These are phyloP conservation scores for Rutpela maculata DNA, from an alignment of 2,888 invertebrate genomes.

Conservation along the genomic window DNA sequence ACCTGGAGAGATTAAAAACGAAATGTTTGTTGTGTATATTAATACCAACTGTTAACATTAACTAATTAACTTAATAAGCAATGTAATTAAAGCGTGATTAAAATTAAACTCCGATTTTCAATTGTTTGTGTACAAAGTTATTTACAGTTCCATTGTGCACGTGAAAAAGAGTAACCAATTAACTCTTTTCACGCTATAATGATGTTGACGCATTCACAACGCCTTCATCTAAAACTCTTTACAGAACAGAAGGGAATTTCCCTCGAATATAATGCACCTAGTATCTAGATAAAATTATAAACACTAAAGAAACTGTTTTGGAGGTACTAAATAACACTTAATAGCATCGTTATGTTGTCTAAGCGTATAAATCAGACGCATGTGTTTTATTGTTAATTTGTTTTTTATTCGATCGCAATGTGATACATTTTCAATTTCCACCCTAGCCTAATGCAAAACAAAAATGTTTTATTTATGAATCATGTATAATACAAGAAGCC, in stretches of 20 bases:
- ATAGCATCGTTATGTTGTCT: slow-evolving; percentile 16
- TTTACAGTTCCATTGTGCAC: too few species aligned
- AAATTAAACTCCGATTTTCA: too few species aligned
- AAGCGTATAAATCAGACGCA: slow-evolving; percentile 8
- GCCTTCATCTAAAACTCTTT: background rate
- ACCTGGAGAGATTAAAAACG: too few species aligned
- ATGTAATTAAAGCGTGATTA: too few species aligned
- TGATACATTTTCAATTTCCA: background rate
- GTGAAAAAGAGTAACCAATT: background rate
- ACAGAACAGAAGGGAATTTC: background rate
- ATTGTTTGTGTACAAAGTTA: too few species aligned
- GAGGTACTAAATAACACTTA: slow-evolving; percentile 15
- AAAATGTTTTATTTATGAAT: slow-evolving; percentile 24
- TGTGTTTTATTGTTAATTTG: slow-evolving; percentile 26
- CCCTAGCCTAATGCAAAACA: background rate
- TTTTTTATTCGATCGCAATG: slow-evolving; percentile 12
- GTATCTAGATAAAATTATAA: background rate
- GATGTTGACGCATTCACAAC: background rate
- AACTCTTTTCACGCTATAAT: background rate
- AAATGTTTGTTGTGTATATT: too few species aligned
- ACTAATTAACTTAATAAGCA: too few species aligned
- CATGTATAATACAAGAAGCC: background rate
- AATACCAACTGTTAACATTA: too few species aligned
- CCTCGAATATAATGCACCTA: background rate
- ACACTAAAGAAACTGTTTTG: slow-evolving; percentile 26